These are phyloP conservation scores for mouse (Mus musculus) DNA, from an alignment of 2,113 vertebrate genomes.

Conservation along the genomic window DNA sequence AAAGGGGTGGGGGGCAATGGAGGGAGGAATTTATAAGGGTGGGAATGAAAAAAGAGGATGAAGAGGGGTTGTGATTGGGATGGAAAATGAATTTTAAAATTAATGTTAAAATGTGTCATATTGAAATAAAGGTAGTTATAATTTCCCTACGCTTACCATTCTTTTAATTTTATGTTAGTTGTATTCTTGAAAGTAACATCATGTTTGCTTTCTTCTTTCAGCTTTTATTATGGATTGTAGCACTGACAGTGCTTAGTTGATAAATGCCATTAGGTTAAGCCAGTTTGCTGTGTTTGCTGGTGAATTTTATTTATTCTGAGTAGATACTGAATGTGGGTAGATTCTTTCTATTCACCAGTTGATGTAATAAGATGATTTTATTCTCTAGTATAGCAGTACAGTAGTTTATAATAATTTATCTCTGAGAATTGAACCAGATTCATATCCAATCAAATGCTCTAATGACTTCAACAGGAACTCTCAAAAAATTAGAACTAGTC, in stretches of 20 bases:
- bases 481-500: neutral
- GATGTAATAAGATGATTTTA: neutral
- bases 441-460: neutral
- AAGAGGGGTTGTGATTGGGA: too few species aligned
- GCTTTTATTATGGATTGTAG: neutral
- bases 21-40: too few species aligned
- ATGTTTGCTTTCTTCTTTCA: neutral
- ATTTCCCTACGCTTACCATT: neutral
- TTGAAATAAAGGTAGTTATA: neutral
- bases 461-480: neutral
- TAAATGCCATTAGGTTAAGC: neutral
- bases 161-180: neutral
- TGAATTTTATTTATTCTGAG: neutral
- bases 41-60: too few species aligned
- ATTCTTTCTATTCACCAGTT: neutral
- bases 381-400: neutral
- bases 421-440: neutral
- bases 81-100: too few species aligned
- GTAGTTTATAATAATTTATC: neutral
- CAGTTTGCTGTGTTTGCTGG: neutral
- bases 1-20: too few species aligned
- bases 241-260: neutral
- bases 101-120: neutral
- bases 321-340: neutral
- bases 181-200: neutral